A percentile compares a stretch with the other conserved stretches of the same genome.
phyloP scores from a whole-genome alignment of 2,113 vertebrate species.

The Orientallactaga bullata region DNA sequence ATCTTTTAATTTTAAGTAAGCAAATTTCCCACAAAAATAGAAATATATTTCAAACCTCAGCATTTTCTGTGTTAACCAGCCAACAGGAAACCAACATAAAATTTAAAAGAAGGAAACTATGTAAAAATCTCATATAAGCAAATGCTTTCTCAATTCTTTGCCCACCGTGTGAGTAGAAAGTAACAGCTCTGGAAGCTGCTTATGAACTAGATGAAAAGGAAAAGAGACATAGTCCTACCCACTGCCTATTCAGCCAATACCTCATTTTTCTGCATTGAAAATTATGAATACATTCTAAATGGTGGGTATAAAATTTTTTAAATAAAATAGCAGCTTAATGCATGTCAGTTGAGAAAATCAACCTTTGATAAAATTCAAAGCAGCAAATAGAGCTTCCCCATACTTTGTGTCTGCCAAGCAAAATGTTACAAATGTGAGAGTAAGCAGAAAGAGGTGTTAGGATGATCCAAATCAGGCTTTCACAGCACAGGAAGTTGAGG shows the following conservation, averaged over 20 bases:
- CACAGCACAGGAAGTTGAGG: slow-evolving; percentile 34
- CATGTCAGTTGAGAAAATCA: slow-evolving; percentile 56
- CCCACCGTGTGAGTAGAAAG: slow-evolving; percentile 42
- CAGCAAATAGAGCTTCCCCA: not conserved
- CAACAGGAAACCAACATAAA: slow-evolving; percentile 71
- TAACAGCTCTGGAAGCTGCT: slow-evolving; percentile 64
- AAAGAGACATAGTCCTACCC: slow-evolving; percentile 49
- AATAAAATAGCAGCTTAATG: slow-evolving; percentile 10
- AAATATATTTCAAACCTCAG: slow-evolving; percentile 66
- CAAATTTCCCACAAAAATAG: slow-evolving; percentile 54
- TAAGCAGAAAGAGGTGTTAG: not conserved
- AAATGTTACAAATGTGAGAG: not conserved
- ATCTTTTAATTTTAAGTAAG: slow-evolving; percentile 66
- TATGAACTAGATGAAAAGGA: slow-evolving; percentile 55
- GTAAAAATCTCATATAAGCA: slow-evolving; percentile 70
- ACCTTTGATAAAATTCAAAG: not conserved
- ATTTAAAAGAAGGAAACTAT: slow-evolving; percentile 68
- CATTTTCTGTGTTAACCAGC: slow-evolving; percentile 60
- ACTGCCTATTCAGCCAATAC: not conserved
- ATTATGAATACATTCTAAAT: not conserved
- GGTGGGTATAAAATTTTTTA: slow-evolving; percentile 42
- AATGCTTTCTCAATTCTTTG: slow-evolving; percentile 69
- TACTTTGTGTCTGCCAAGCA: not conserved
- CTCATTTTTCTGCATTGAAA: slow-evolving; percentile 38
- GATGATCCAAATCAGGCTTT: not conserved